Conservation (phyloP, 2,797 vertebrate genomes). For the Astyanax mexicanus region DNA sequence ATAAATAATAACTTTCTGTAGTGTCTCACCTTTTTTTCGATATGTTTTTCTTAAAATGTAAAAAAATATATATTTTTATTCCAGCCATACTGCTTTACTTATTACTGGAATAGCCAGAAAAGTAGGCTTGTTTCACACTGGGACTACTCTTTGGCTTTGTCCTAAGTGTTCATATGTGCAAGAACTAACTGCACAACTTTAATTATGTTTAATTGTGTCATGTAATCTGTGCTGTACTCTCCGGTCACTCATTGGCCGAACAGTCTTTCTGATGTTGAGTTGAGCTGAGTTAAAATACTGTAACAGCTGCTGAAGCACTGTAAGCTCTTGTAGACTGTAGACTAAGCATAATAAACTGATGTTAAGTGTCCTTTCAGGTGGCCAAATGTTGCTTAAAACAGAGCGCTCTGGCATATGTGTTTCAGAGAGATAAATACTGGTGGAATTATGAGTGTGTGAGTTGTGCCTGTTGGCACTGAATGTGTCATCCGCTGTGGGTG, state of each 20-base stretch:
- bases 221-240: not conserved
- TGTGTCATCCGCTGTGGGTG: slow-evolving; percentile 59
- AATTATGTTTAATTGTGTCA: not conserved
- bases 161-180: not conserved
- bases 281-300: not conserved
- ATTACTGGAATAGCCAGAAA: not conserved
- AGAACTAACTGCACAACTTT: not conserved
- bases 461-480: slow-evolving; percentile 60
- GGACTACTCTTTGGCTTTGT: not conserved
- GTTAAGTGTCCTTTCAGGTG: slow-evolving; percentile 33
- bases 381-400: slow-evolving; percentile 23
- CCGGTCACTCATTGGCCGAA: not conserved
- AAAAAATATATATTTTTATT: too few relatives aligned
- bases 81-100: too few relatives aligned
- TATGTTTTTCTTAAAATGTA: too few relatives aligned
- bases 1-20: too few relatives aligned
- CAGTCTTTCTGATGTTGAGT: not conserved
- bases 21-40: too few relatives aligned
- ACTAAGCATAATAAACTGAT: slow-evolving; percentile 7
- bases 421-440: slow-evolving; percentile 21
- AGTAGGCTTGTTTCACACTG: not conserved
- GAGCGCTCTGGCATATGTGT: slow-evolving; percentile 23
- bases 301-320: not conserved
- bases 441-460: slow-evolving; percentile 13
- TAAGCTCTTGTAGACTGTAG: slow-evolving; percentile 26